Conservation (phyloP, 2,888 invertebrate species). For the Tanypteryx hageni region DNA sequence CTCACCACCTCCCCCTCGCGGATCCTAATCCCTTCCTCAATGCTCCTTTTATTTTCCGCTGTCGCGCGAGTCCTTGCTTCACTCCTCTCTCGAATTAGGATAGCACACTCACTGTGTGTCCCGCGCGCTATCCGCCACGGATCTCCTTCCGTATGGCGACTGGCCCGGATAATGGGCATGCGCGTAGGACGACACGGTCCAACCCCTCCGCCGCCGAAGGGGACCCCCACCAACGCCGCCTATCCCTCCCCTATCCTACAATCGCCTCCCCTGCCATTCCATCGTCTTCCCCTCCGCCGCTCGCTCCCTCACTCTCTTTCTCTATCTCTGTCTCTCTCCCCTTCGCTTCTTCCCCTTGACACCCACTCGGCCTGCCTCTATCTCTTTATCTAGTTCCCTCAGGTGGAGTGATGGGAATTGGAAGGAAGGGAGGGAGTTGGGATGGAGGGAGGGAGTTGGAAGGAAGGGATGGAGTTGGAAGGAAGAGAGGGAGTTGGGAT, state of each 20-base stretch:
- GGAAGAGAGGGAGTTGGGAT: background rate
- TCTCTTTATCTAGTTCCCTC: background rate
- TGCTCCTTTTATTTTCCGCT: background rate
- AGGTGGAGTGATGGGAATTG: background rate
- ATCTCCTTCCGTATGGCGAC: background rate
- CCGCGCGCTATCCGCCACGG: background rate
- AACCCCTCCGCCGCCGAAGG: background rate
- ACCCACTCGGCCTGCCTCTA: background rate
- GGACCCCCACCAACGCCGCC: background rate
- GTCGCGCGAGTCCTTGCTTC: background rate
- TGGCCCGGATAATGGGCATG: slow-evolving; percentile 43
- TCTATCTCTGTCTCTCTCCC: background rate
- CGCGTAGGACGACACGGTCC: background rate
- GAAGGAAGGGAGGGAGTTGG: background rate
- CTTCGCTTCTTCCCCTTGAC: slow-evolving; percentile 18
- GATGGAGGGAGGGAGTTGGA: background rate
- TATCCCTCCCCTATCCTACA: background rate
- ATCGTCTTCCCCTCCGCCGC: background rate
- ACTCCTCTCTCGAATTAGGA: background rate
- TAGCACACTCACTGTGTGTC: background rate
- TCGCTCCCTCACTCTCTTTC: background rate
- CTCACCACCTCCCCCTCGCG: background rate
- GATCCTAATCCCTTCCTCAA: background rate
- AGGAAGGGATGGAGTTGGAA: background rate
- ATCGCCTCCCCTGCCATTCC: background rate